phyloP scores from a whole-genome alignment of 2,888 invertebrate genomes.

The Cryptocephalus moraei region DNA sequence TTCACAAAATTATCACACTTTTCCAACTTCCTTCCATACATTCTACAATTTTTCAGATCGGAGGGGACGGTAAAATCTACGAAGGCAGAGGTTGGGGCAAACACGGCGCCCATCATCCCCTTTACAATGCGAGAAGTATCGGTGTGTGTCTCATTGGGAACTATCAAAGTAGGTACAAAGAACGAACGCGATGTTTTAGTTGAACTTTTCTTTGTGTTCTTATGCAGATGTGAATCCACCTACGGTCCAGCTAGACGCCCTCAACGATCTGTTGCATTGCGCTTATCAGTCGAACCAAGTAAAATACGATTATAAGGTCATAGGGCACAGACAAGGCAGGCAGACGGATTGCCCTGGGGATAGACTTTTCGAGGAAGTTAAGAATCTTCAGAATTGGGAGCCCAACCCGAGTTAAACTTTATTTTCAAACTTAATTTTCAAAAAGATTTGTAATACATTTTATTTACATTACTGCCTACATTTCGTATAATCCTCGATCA shows the following conservation, averaged over 20 bases:
- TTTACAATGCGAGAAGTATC: constrained; percentile 49
- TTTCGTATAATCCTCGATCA: no score
- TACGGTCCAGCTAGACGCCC: constrained; percentile 5
- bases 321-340: constrained; percentile 12
- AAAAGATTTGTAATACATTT: no score
- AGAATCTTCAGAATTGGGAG: background rate
- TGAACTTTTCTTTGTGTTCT: background rate
- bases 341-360: constrained; percentile 13
- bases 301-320: constrained; percentile 8
- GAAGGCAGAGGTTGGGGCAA: constrained; percentile 55
- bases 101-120: constrained; percentile 49
- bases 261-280: constrained; percentile 10
- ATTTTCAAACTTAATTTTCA: no score
- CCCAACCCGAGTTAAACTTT: background rate
- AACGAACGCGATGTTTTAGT: no score
- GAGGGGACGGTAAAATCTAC: constrained; percentile 53
- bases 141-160: constrained; percentile 53
- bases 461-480: no score
- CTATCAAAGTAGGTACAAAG: constrained; percentile 33
- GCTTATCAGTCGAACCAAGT: constrained; percentile 3
- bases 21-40: background rate
- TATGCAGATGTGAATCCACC: constrained; percentile 8
- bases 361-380: constrained; percentile 4
- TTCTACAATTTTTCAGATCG: constrained; percentile 36
- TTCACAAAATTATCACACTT: no score